A percentile compares a stretch with the other conserved stretches of the same genome.
Evolutionary conservation across 2,113 vertebrate species (phyloP).

Genomic region (Channa maculata): DNA sequence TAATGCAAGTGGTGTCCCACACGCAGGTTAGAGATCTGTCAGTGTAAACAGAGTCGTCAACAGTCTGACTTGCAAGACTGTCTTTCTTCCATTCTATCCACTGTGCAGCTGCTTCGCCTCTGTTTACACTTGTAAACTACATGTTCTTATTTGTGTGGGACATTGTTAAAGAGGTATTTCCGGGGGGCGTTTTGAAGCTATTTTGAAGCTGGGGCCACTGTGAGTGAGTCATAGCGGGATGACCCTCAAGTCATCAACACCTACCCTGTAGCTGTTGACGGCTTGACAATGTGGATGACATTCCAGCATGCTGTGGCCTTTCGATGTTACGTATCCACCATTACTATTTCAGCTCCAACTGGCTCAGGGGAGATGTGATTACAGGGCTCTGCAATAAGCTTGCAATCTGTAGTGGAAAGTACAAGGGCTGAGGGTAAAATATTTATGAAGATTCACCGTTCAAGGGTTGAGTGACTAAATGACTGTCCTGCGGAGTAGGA

Average conservation of each 20-base stretch:
- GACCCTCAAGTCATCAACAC: neutral
- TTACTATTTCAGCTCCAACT: constrained; percentile 35
- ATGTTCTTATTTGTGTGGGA: constrained; percentile 7
- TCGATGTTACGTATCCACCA: constrained; percentile 27
- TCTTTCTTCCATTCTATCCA: neutral
- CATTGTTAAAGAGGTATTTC: constrained; percentile 10
- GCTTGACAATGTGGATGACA: constrained; percentile 27
- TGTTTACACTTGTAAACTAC: neutral
- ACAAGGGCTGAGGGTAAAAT: constrained; percentile 60
- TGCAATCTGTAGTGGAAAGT: constrained; percentile 62
- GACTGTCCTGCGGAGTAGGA: constrained; percentile 1
- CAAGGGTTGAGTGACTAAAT: constrained; percentile 41
- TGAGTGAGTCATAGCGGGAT: constrained; percentile 22
- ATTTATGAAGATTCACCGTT: constrained; percentile 60
- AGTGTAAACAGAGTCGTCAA: no score
- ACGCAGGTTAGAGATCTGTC: no score
- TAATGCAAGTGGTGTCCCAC: no score
- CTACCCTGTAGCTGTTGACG: constrained; percentile 48
- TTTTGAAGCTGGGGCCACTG: constrained; percentile 40
- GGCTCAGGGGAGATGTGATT: constrained; percentile 57
- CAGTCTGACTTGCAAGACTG: neutral
- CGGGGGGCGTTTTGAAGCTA: constrained; percentile 13
- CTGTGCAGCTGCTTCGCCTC: neutral
- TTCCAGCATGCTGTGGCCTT: constrained; percentile 23
- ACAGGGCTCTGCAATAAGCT: constrained; percentile 54